Conservation (phyloP, 2,797 vertebrate genomes). For the Pelodytes ibericus region DNA sequence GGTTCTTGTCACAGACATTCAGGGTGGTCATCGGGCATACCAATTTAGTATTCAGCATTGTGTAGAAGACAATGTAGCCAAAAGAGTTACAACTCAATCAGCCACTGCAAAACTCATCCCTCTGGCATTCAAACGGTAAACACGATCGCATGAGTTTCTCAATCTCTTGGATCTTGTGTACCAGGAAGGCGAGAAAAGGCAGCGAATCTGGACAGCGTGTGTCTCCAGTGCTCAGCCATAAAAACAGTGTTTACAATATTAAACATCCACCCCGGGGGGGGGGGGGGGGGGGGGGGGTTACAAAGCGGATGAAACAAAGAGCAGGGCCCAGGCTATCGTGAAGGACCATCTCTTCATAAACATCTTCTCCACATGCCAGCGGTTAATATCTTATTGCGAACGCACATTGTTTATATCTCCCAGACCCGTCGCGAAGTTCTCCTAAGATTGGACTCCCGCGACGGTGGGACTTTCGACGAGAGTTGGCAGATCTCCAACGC, state of each 20-base stretch:
- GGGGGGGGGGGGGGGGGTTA: too few relatives aligned
- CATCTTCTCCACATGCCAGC: slow-evolving; percentile 1
- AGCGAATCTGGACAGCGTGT: neutral
- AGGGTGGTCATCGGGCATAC: too few relatives aligned
- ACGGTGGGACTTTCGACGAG: neutral
- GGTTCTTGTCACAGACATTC: too few relatives aligned
- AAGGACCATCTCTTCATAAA: neutral
- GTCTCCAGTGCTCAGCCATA: slow-evolving; percentile 8
- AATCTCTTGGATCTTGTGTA: neutral
- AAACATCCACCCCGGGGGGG: neutral
- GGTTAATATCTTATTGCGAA: slow-evolving; percentile 5
- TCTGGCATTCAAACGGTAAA: too few relatives aligned
- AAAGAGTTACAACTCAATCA: too few relatives aligned
- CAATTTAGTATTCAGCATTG: too few relatives aligned
- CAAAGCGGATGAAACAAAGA: slow-evolving; percentile 14
- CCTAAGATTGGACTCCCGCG: neutral
- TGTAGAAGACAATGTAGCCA: too few relatives aligned
- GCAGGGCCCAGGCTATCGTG: neutral
- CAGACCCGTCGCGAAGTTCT: neutral
- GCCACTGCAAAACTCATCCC: too few relatives aligned
- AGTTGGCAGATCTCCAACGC: neutral
- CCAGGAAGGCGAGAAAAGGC: neutral
- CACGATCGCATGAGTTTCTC: neutral
- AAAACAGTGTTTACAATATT: slow-evolving; percentile 11
- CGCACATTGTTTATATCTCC: neutral